Evolutionary conservation across 1,140 invertebrate genomes (phyloP).

Genomic region (Leguminivora glycinivorella): DNA sequence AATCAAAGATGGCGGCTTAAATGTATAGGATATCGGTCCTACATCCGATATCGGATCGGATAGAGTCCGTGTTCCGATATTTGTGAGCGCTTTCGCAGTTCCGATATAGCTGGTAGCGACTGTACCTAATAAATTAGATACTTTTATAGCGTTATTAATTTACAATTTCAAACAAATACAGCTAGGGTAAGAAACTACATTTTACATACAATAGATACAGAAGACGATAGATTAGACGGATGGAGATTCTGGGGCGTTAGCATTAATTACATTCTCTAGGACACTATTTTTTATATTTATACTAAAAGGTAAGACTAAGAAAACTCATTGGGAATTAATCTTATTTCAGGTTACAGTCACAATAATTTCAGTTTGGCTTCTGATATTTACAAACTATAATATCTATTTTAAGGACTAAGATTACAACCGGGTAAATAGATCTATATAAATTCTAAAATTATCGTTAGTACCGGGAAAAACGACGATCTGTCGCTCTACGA

Average conservation of each 20-base stretch:
- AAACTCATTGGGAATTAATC: slow-evolving; percentile 31
- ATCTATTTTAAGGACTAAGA: slow-evolving; percentile 18
- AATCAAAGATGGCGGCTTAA: no score
- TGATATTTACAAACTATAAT: slow-evolving; percentile 18
- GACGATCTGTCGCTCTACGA: not conserved
- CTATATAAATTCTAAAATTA: slow-evolving; percentile 21
- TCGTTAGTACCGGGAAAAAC: slow-evolving; percentile 1
- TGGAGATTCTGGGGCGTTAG: slow-evolving; percentile 80
- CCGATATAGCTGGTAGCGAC: no score
- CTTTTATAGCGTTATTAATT: slow-evolving; percentile 25
- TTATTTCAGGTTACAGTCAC: slow-evolving; percentile 4
- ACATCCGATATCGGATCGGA: no score
- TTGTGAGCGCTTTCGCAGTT: no score
- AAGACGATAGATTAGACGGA: slow-evolving; percentile 75
- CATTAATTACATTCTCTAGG: slow-evolving; percentile 61
- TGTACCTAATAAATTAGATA: no score
- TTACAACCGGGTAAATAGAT: slow-evolving; percentile 24
- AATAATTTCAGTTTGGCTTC: slow-evolving; percentile 6
- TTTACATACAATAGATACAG: slow-evolving; percentile 74
- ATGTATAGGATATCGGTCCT: no score
- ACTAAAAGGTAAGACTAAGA: slow-evolving; percentile 60
- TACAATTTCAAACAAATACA: slow-evolving; percentile 44
- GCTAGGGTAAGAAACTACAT: slow-evolving; percentile 64
- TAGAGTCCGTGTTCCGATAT: no score
- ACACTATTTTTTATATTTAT: slow-evolving; percentile 55